Base-by-base conservation (phyloP, 2,797 vertebrate species). In the Fundulus diaphanus region DNA sequence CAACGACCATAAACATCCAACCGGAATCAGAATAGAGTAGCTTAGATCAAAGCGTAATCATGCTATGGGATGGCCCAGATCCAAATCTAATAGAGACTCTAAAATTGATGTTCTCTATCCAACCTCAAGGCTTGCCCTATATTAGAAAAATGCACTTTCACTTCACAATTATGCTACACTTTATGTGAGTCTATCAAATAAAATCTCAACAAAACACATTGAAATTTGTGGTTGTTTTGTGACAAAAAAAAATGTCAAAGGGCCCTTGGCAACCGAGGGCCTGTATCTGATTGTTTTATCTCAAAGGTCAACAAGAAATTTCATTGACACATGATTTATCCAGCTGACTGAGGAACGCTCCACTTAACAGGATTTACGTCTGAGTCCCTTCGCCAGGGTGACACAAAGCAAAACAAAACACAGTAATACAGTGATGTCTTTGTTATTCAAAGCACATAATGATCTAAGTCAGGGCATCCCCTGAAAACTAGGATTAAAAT, bases 351-450 rank as follows among this genome's bases (percentile, higher is more conserved):
- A 80, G 59, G 16, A 78, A 68, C 73, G 80, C 75, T 87, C n/a
- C 79, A 79, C 74, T 76, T 74, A 74, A 74, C 74, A 83, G 7
- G 69, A 87, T 85, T 88, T 75, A 63, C 81, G 85, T 85, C 70
- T 16, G 86, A 91, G 77, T 77, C 90, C 88, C 89, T 74, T 84
- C 79, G 90, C 86, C 85, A 76, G 76, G 49, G 67, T 66, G 80
- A 78, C 74, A 77, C 5, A 72, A 31, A 82, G 82, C 16, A 76
- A 48, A 88, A 63, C 1, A 18, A 77, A 44, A 70, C 61, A 84
- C 56, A 66, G 31, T 27, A 80, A 80, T n/a, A 82, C 74, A 87
- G 74, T 85, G 91, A 92, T 84, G 89, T 90, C 75, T 67, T 82
- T 49, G 80, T 80, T 72, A 87, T 76, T 76, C 74, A 48, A 57